Conservation (phyloP, 2,797 vertebrate species). For the Leontopithecus rosalia region DNA sequence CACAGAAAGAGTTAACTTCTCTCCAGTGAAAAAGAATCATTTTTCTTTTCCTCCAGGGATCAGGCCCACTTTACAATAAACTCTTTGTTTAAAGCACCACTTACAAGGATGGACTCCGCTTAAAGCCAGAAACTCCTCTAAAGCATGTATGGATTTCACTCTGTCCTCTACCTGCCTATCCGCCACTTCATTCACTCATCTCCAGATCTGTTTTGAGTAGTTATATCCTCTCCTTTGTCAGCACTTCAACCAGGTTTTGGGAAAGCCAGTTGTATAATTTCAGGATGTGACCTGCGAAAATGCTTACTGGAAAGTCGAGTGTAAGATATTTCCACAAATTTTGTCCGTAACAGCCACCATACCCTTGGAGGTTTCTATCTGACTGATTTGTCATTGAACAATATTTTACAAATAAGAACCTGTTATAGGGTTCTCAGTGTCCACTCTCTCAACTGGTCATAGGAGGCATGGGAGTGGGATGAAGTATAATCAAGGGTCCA, state of each 20-base stretch:
- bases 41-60: slow-evolving; percentile 64
- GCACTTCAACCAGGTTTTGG: neutral
- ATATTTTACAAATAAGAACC: slow-evolving; percentile 59
- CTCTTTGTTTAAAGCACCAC: slow-evolving; percentile 64
- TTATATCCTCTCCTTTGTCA: neutral
- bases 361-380: neutral
- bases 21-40: slow-evolving; percentile 39
- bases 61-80: slow-evolving; percentile 62
- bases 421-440: neutral
- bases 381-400: slow-evolving; percentile 44
- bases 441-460: neutral
- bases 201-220: neutral
- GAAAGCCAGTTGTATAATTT: neutral
- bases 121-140: neutral
- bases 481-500: slow-evolving; percentile 8
- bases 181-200: rapidly evolving
- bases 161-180: rapidly evolving
- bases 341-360: slow-evolving; percentile 59
- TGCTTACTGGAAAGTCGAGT: slow-evolving; percentile 73
- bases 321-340: slow-evolving; percentile 75
- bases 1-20: slow-evolving; percentile 61
- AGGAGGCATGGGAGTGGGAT: slow-evolving; percentile 60
- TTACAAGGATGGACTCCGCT: slow-evolving; percentile 25
- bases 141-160: neutral
- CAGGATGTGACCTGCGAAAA: slow-evolving; percentile 80